Conservation (phyloP, 1,140 invertebrate genomes). For the Drosophila parabipectinata region DNA sequence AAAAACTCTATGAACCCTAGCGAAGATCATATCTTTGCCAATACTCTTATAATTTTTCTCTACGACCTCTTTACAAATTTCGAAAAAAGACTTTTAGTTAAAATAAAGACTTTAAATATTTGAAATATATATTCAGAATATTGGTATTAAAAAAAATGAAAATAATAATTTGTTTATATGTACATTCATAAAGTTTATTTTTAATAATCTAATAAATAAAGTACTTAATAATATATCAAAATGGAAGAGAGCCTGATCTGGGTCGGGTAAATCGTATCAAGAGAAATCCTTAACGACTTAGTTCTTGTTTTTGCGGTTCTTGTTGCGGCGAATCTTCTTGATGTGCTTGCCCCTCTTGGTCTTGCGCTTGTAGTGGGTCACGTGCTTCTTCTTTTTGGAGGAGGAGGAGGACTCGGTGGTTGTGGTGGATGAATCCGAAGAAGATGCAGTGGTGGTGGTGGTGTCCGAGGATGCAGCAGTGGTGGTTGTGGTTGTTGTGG, state of each 20-base stretch:
- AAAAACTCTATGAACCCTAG: too few species aligned
- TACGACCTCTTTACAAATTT: too few species aligned
- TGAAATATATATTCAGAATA: too few species aligned
- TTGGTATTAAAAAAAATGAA: too few species aligned
- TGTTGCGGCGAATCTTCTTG: neutral
- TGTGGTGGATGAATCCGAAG: neutral
- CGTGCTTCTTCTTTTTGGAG: conserved; percentile 5
- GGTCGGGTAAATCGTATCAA: neutral
- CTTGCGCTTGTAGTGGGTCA: conserved; percentile 2
- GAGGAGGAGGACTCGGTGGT: conserved; percentile 3
- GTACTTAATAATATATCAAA: too few species aligned
- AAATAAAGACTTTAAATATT: too few species aligned
- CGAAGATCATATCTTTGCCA: too few species aligned
- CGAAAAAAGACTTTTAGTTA: too few species aligned
- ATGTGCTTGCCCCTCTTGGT: neutral
- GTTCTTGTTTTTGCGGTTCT: neutral
- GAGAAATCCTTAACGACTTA: neutral
- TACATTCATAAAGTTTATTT: too few species aligned
- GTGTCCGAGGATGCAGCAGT: conserved; percentile 5
- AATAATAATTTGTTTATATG: too few species aligned
- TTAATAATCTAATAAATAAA: too few species aligned
- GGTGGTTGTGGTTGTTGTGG: conserved; percentile 1
- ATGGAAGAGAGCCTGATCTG: neutral
- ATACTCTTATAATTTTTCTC: too few species aligned
- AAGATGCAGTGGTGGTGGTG: neutral